phyloP scores from a whole-genome alignment of 2,113 vertebrate species.

The Camelus bactrianus region DNA sequence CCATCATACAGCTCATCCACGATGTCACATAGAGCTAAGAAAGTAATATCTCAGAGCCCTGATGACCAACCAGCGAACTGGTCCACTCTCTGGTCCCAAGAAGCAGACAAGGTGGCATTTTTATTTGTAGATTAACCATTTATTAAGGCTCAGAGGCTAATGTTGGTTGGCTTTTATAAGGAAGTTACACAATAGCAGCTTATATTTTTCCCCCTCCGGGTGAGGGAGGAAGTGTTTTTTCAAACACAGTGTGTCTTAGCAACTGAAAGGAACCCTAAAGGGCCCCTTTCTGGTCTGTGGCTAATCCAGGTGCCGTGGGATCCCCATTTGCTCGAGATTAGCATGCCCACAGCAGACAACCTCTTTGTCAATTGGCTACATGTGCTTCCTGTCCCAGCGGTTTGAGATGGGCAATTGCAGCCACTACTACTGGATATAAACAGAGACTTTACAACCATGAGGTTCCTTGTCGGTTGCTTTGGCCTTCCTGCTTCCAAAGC shows the following conservation, averaged over 20 bases:
- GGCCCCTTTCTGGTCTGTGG: background rate
- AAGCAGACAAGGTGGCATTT: background rate
- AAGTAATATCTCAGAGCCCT: background rate
- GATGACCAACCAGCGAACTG: background rate
- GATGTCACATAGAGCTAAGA: background rate
- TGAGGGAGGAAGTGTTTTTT: background rate
- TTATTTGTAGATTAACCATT: background rate
- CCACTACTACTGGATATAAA: background rate
- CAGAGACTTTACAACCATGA: background rate
- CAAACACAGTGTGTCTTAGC: background rate
- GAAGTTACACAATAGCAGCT: background rate
- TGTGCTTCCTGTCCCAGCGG: background rate
- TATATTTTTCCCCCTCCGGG: background rate
- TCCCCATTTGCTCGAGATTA: constrained; percentile 22
- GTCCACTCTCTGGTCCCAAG: background rate
- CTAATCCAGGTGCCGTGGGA: constrained; percentile 25
- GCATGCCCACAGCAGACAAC: background rate
- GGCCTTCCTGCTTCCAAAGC: background rate
- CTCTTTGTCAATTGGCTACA: background rate
- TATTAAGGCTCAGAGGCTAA: background rate
- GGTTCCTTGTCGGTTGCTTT: background rate
- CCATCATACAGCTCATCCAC: background rate
- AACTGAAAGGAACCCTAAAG: background rate
- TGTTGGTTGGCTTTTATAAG: background rate
- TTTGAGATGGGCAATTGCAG: background rate